Percentiles rank a stretch among this genome's conserved stretches.
Evolutionary conservation across 2,113 vertebrate genomes (phyloP).

Genomic region (Sardina pilchardus): DNA sequence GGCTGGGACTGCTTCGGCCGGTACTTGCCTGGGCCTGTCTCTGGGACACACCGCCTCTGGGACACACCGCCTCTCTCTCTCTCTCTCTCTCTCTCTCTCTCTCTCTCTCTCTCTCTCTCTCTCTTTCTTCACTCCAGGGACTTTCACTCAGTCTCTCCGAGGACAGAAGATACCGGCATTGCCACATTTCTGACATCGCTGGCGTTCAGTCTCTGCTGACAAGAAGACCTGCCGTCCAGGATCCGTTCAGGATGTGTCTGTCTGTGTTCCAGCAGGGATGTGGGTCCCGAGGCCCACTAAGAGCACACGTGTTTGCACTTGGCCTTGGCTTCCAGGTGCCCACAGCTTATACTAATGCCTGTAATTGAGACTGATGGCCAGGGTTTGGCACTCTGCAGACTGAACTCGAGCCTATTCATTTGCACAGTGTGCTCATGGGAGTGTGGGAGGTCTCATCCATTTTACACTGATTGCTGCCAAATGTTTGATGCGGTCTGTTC

Average conservation of each 20-base stretch:
- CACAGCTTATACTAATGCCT: neutral
- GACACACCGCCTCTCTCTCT: too few relatives aligned
- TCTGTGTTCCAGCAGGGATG: neutral
- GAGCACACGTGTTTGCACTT: neutral
- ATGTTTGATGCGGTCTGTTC: neutral
- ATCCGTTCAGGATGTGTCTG: neutral
- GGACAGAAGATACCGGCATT: neutral
- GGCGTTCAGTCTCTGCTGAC: neutral
- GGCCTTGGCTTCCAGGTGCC: neutral
- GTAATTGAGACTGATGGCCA: neutral
- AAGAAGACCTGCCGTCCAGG: neutral
- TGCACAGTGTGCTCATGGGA: neutral
- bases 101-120: neutral
- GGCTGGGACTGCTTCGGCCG: neutral
- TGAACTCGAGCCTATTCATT: conserved; percentile 11
- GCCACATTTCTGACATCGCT: neutral
- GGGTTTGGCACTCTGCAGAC: neutral
- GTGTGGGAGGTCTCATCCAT: neutral
- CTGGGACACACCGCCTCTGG: neutral
- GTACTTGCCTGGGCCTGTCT: conserved; percentile 2
- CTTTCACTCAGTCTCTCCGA: neutral
- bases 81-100: too few relatives aligned
- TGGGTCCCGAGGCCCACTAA: neutral
- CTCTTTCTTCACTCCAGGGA: neutral
- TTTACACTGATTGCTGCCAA: neutral